Conservation (phyloP, 1,140 invertebrate genomes). For the Zaprionus nigranus region DNA sequence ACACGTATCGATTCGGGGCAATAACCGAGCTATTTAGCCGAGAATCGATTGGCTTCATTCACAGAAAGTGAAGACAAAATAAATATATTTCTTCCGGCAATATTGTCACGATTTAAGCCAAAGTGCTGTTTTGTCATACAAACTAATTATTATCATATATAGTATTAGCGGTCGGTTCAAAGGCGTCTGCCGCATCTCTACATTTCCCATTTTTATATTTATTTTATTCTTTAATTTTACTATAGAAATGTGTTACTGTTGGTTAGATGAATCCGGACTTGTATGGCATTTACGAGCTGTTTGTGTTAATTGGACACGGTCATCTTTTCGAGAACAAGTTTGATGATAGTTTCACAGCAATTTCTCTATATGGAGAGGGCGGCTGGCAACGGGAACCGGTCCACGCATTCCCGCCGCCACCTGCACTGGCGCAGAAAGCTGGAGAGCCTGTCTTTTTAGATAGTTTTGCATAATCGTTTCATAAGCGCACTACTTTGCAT, state of each 20-base stretch:
- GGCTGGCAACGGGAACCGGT: slow-evolving; percentile 53
- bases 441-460: slow-evolving; percentile 57
- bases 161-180: slow-evolving; percentile 19
- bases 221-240: slow-evolving; percentile 14
- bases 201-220: slow-evolving; percentile 17
- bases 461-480: slow-evolving; percentile 80
- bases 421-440: slow-evolving; percentile 60
- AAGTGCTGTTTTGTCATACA: slow-evolving; percentile 44
- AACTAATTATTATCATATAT: slow-evolving; percentile 29
- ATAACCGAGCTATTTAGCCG: slow-evolving; percentile 32
- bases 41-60: slow-evolving; percentile 24
- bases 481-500: slow-evolving; percentile 76
- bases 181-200: slow-evolving; percentile 12
- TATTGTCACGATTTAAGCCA: slow-evolving; percentile 16
- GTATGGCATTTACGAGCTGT: slow-evolving; percentile 56
- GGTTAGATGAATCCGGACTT: slow-evolving; percentile 49
- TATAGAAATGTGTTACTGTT: slow-evolving; percentile 10
- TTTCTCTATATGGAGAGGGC: slow-evolving; percentile 43
- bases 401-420: slow-evolving; percentile 40
- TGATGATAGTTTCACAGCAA: slow-evolving; percentile 62
- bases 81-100: slow-evolving; percentile 54
- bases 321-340: slow-evolving; percentile 63
- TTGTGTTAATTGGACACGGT: slow-evolving; percentile 54
- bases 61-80: slow-evolving; percentile 24
- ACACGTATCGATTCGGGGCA: slow-evolving; percentile 19